Evolutionary conservation across 2,797 vertebrate genomes (phyloP), one percentile per base, ranked within the genome.

Genomic region (Myripristis murdjan): DNA sequence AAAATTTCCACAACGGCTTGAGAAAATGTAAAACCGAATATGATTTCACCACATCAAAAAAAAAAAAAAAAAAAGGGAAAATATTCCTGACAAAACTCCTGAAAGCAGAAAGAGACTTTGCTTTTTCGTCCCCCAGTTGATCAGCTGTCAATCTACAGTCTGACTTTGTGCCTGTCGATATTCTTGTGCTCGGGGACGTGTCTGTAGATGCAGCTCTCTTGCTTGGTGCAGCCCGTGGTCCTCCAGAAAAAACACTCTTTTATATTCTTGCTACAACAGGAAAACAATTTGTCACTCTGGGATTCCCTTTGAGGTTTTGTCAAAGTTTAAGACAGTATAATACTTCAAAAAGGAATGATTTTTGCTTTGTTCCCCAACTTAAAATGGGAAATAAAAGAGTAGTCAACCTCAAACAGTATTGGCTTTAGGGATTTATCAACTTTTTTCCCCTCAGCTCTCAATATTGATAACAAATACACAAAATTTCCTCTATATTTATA

Each of bases 161-260:
- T 89, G 62, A 74, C 75, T 24, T 90, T 91, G 22, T 86, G 74
- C 41, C n/a, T 66, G 81, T 95, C 93, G 0, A 95, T 87, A 65
- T 86, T 83, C 60, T 85, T 89, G 84, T 94, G 67, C 64, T 91
- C 90, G 0, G 90, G 92, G 55, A 94, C 47, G 28, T 94, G 92
- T 68, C 53, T 89, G 86, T 48, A 95, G 55, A 67, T 80, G 82
- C 93, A 93, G 15, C 59, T 54, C 73, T 91, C 83, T 1, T 62
- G 57, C 63, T 88, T 88, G 2, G 79, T 83, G 64, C 94, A 94
- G 64, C 93, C 93, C 0, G 66, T 60, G 0, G 88, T 95, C 77
- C 93, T 88, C 91, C 93, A 94, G 90, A 93, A 94, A 49, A 84
- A 92, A 51, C 94, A 95, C 72, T 94, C 94, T 65, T 87, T 88